These are phyloP conservation scores for Formicarius rufipectus DNA, from an alignment of 2,113 vertebrate genomes.

Conservation along the genomic window DNA sequence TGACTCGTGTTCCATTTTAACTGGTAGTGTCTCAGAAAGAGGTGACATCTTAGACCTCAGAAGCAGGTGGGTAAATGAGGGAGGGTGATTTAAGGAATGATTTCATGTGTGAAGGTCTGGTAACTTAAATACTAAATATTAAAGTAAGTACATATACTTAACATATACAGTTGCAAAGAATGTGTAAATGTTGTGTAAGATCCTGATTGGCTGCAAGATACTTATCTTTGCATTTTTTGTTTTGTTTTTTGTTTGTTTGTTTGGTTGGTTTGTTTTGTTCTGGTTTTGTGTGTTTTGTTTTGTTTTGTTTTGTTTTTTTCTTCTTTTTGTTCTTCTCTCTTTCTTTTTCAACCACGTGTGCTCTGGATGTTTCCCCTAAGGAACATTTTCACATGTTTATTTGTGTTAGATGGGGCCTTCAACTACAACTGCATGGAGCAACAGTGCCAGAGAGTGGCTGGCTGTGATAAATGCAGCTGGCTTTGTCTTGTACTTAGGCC, in stretches of 20 bases:
- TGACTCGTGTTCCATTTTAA: background rate
- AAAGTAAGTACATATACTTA: background rate
- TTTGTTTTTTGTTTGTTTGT: too few relatives aligned
- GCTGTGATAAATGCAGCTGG: slow-evolving; percentile 9
- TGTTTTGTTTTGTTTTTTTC: background rate
- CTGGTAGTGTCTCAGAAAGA: background rate
- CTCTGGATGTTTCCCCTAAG: background rate
- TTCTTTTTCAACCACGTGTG: background rate
- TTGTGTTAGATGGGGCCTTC: background rate
- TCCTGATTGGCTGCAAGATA: background rate
- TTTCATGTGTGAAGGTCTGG: background rate
- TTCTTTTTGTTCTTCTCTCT: background rate
- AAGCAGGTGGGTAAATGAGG: background rate
- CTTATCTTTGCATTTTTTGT: background rate
- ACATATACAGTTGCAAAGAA: background rate
- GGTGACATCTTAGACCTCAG: background rate
- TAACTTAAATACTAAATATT: background rate
- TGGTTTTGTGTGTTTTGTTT: too few relatives aligned
- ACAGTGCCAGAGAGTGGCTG: slow-evolving; percentile 50
- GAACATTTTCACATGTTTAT: background rate
- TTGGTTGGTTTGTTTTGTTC: too few relatives aligned
- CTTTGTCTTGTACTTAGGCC: background rate
- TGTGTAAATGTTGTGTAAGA: background rate
- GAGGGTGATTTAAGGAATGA: background rate
- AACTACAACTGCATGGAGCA: background rate